Base-by-base conservation (phyloP, 2,888 invertebrate genomes). In the Calephelis perditalis region DNA sequence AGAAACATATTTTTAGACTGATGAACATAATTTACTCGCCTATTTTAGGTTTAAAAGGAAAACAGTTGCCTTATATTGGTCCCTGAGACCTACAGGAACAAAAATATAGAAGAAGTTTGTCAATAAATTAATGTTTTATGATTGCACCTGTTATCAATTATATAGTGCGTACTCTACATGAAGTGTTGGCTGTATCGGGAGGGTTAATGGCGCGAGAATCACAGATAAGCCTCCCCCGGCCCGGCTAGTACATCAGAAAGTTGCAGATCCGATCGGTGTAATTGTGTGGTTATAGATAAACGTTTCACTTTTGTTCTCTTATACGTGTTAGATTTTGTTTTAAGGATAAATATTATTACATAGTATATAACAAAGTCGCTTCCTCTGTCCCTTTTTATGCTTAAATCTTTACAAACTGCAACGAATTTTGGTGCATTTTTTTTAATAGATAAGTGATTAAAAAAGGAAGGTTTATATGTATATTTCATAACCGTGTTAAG, bases 171-270 rank as follows among this genome's bases (percentile, higher is more conserved):
- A 77, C 84, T 83, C 79, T 75, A 79, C 79, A 79, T 82, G 79
- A 73, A 86, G 86, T 84, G 83, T 72, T 75, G 82, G 81, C 84
- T 87, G 86, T 87, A 88, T 88, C 88, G 86, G 76, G 35, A 12
- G 60, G 84, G 84, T 82, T 86, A 87, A 88, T 87, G 87, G 88
- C 68, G 75, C 73, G 84, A 79, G 78, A 81, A 81, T 73, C 75
- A 70, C 84, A 78, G 87, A 88, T 87, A 87, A 80, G 68, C 66
- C 73, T 71, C 71, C 72, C 67, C 56, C 60, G 63, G 59, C 61
- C 57, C 67, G 68, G 62, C 64, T 62, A 63, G 60, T 67, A 64
- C 63, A 65, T 67, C 69, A 66, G 77, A 73, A 76, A 75, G 76
- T 76, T 75, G 73, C 74, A 76, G 81, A 84, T 84, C 73, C 73